These are phyloP conservation scores for Astatotilapia flaviijosephi DNA, from an alignment of 2,113 vertebrate species.

Conservation along the genomic window DNA sequence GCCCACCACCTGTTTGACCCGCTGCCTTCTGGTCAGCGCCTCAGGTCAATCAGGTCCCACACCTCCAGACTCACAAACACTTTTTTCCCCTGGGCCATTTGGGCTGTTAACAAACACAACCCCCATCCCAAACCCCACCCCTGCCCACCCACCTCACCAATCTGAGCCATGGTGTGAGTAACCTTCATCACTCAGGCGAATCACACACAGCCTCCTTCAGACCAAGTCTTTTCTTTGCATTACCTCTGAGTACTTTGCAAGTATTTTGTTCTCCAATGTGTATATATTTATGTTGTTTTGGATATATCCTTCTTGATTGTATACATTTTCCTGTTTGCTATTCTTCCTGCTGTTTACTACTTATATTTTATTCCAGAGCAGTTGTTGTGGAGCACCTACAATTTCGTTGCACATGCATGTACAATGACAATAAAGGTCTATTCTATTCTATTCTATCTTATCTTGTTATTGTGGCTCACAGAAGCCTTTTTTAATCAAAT, in stretches of 20 bases:
- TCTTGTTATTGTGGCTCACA: not conserved
- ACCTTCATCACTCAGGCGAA: not conserved
- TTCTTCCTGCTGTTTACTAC: not conserved
- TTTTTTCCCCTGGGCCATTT: not conserved
- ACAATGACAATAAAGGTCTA: not conserved
- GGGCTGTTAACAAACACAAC: not conserved
- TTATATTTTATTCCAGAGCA: not conserved
- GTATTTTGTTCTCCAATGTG: not conserved
- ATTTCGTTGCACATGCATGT: not conserved
- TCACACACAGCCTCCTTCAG: not conserved
- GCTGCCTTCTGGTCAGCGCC: not conserved
- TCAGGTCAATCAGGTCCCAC: not conserved
- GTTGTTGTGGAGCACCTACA: not conserved
- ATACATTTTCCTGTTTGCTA: not conserved
- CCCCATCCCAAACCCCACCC: not conserved
- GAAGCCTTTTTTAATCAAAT: rapidly evolving
- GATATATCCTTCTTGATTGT: not conserved
- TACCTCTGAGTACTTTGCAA: not conserved
- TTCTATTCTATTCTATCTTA: not conserved
- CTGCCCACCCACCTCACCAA: not conserved
- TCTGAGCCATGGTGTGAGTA: not conserved
- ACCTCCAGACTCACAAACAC: not conserved
- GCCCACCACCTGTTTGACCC: not conserved
- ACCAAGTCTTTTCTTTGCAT: not conserved
- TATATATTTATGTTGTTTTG: not conserved